These are phyloP conservation scores for Pampusana beccarii DNA, from an alignment of 2,113 vertebrate genomes.

Conservation along the genomic window DNA sequence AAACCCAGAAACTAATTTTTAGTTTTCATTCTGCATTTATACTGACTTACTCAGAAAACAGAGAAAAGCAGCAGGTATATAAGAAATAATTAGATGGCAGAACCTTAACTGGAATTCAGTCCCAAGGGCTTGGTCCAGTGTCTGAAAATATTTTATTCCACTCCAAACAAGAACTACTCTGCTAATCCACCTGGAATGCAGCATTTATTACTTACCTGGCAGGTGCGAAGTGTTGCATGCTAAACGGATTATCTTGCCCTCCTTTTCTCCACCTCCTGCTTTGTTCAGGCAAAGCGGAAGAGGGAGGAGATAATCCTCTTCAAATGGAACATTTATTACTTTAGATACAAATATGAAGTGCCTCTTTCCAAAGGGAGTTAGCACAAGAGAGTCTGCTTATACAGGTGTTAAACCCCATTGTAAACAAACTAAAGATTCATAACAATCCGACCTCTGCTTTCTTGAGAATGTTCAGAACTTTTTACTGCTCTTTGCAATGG, in stretches of 20 bases:
- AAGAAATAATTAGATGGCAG: constrained; percentile 7
- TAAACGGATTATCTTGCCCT: constrained; percentile 41
- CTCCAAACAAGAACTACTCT: not conserved
- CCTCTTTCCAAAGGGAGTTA: not conserved
- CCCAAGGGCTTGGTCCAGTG: not conserved
- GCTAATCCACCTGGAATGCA: constrained; percentile 43
- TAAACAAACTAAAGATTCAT: constrained; percentile 11
- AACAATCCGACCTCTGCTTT: not conserved
- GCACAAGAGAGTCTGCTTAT: not conserved
- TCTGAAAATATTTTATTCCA: constrained; percentile 46
- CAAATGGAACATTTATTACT: constrained; percentile 55
- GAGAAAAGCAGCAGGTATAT: not conserved
- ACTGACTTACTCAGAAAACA: not conserved
- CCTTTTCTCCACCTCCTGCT: not conserved
- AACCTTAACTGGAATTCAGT: not conserved
- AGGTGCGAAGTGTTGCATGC: constrained; percentile 36
- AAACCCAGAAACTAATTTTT: not conserved
- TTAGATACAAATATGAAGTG: not conserved
- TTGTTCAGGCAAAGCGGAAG: constrained; percentile 28
- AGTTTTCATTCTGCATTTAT: not conserved
- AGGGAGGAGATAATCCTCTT: constrained; percentile 54
- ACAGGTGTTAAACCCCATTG: constrained; percentile 5
- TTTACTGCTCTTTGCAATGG: not conserved
- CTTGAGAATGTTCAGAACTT: not conserved
- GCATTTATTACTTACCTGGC: constrained; percentile 57